Conservation (phyloP, 2,888 invertebrate genomes). For the Neoscelio sp. region DNA sequence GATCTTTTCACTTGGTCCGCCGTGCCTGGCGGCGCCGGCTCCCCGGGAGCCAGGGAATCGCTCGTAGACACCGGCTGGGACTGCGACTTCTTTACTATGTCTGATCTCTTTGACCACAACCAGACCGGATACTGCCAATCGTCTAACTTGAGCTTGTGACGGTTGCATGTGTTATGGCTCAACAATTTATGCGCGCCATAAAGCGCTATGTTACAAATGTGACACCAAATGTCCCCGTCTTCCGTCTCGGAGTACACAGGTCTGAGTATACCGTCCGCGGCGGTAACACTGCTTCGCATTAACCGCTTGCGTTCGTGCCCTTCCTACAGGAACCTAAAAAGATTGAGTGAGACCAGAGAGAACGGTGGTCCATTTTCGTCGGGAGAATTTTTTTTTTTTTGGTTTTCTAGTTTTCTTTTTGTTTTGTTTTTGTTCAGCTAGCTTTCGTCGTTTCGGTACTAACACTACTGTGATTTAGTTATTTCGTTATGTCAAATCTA, state of each 20-base stretch:
- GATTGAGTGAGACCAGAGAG: constrained; percentile 34
- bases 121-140: constrained; percentile 81
- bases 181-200: constrained; percentile 81
- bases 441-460: constrained; percentile 3
- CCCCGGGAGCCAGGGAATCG: constrained; percentile 85
- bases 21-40: constrained; percentile 89
- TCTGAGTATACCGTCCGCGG: constrained; percentile 81
- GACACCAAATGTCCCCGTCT: constrained; percentile 82
- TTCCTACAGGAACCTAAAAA: constrained; percentile 77
- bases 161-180: constrained; percentile 81
- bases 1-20: constrained; percentile 85
- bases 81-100: constrained; percentile 73
- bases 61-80: constrained; percentile 70
- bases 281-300: constrained; percentile 82
- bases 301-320: constrained; percentile 81
- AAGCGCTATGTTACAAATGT: constrained; percentile 81
- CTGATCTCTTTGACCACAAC: constrained; percentile 80
- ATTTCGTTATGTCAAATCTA: no score
- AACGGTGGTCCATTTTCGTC: no score
- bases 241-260: constrained; percentile 81
- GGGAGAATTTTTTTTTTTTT: constrained; percentile 1
- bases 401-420: constrained; percentile 8
- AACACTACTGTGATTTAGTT: constrained; percentile 20
- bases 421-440: constrained; percentile 1
- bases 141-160: constrained; percentile 82